Percentiles rank a stretch among this genome's conserved stretches.
Evolutionary conservation across 2,113 vertebrate genomes (phyloP).

Genomic region (Microtus oregoni): DNA sequence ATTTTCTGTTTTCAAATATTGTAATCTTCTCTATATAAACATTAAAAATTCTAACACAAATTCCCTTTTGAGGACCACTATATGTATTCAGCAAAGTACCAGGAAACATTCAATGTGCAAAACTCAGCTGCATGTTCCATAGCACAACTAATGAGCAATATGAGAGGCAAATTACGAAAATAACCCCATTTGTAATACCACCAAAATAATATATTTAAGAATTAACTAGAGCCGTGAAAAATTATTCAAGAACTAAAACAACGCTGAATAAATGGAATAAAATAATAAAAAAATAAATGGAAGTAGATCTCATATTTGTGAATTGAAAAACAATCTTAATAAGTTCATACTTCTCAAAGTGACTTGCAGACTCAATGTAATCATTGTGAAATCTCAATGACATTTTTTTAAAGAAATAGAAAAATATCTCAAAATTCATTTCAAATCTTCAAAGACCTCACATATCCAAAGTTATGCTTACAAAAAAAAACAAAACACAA

Average conservation of each 20-base stretch:
- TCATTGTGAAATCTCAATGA: background rate
- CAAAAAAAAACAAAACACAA: background rate
- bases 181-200: background rate
- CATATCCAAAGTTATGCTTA: background rate
- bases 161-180: slow-evolving; percentile 4
- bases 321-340: background rate
- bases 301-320: background rate
- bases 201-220: background rate
- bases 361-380: background rate
- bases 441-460: background rate
- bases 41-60: background rate
- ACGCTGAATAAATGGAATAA: no score
- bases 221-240: background rate
- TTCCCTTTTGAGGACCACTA: background rate
- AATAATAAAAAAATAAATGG: background rate
- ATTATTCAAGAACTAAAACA: background rate
- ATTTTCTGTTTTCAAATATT: background rate
- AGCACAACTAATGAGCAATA: background rate
- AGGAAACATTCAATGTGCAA: background rate
- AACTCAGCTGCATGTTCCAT: background rate
- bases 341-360: background rate
- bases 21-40: background rate
- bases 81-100: background rate
- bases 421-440: background rate
- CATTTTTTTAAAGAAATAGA: background rate